Conservation (phyloP, 1,140 invertebrate genomes). For the Zeugodacus cucurbitae region DNA sequence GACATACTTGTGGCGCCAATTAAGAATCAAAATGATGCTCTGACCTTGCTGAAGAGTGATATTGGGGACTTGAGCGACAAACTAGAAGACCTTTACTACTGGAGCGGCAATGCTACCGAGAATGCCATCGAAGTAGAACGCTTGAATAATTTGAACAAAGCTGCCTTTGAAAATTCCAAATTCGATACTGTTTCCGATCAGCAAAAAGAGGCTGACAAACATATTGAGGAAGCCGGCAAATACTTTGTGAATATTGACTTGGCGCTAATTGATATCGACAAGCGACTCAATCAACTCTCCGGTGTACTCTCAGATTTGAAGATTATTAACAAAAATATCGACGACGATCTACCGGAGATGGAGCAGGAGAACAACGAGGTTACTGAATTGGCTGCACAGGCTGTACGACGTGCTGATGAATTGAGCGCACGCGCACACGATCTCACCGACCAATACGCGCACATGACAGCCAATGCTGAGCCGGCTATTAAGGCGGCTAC, state of each 20-base stretch:
- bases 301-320: constrained; percentile 51
- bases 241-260: constrained; percentile 58
- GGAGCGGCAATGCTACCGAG: constrained; percentile 72
- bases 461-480: constrained; percentile 67
- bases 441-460: constrained; percentile 54
- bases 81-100: constrained; percentile 78
- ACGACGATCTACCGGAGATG: constrained; percentile 51
- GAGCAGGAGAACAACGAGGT: constrained; percentile 54
- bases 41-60: constrained; percentile 70
- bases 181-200: constrained; percentile 67
- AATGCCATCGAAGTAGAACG: constrained; percentile 73
- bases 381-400: constrained; percentile 46
- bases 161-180: constrained; percentile 65
- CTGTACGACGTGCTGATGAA: constrained; percentile 50
- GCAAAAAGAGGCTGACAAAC: constrained; percentile 64
- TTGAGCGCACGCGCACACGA: constrained; percentile 49
- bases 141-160: constrained; percentile 72
- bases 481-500: constrained; percentile 86
- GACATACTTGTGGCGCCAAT: constrained; percentile 74
- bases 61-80: constrained; percentile 74
- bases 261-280: constrained; percentile 53
- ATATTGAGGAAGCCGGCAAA: constrained; percentile 65
- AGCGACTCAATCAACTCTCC: constrained; percentile 50
- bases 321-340: constrained; percentile 53
- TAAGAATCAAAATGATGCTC: constrained; percentile 69